phyloP scores from a whole-genome alignment of 2,113 vertebrate species.

The Osmerus mordax region DNA sequence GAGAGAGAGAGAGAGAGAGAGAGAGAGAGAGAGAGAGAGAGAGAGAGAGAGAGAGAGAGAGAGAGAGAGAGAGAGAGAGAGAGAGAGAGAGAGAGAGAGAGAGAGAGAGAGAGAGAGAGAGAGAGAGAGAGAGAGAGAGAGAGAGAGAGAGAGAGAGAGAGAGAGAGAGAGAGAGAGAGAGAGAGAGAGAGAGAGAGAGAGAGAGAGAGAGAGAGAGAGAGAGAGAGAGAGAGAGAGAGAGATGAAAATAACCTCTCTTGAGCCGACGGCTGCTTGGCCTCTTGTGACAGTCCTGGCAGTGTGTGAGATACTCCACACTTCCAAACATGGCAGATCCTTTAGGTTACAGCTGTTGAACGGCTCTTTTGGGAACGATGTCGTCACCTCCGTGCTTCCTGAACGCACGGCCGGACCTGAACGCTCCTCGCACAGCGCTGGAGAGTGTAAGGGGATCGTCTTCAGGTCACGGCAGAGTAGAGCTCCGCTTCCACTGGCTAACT shows the following conservation, averaged over 20 bases:
- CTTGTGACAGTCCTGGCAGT: constrained; percentile 48
- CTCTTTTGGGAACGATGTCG: constrained; percentile 43
- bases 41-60: neutral
- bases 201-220: neutral
- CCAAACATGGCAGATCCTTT: constrained; percentile 58
- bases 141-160: neutral
- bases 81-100: constrained; percentile 12
- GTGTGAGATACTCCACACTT: constrained; percentile 53
- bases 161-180: constrained; percentile 11
- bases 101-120: constrained; percentile 5
- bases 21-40: constrained; percentile 24
- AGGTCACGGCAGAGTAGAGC: constrained; percentile 10
- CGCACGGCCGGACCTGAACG: neutral
- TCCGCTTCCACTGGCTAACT: too few relatives aligned
- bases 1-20: constrained; percentile 16
- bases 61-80: constrained; percentile 25
- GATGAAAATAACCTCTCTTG: constrained; percentile 60
- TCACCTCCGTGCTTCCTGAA: constrained; percentile 39
- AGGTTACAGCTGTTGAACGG: constrained; percentile 44
- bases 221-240: constrained; percentile 12
- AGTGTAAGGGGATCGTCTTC: constrained; percentile 15
- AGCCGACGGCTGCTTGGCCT: constrained; percentile 34
- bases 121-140: neutral
- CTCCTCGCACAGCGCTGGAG: neutral
- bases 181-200: constrained; percentile 27